phyloP scores from a whole-genome alignment of 2,888 invertebrate genomes.

The Axea sp. region DNA sequence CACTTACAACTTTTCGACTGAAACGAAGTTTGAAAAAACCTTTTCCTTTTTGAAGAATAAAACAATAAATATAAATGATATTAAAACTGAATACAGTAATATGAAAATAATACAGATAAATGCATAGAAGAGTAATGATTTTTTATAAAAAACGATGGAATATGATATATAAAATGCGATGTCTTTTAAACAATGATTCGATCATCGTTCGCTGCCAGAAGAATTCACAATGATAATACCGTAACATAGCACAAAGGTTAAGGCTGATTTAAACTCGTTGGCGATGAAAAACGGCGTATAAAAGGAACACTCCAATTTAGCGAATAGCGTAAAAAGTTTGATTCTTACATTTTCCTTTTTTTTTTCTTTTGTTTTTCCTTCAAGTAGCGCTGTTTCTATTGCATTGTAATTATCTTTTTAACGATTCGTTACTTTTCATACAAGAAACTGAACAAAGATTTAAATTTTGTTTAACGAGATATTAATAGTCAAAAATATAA shows the following conservation, averaged over 20 bases:
- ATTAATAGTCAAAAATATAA: conserved; percentile 9
- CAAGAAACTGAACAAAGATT: conserved; percentile 6
- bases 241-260: conserved; percentile 29
- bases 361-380: too few species aligned
- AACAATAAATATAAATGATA: too few species aligned
- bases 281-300: conserved; percentile 10
- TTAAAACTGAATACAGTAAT: too few species aligned
- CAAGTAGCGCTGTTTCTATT: conserved; percentile 9
- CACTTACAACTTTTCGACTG: too few species aligned
- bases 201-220: conserved; percentile 26
- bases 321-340: conserved; percentile 53
- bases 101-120: too few species aligned
- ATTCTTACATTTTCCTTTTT: conserved; percentile 38
- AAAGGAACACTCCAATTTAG: conserved; percentile 41
- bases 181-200: too few species aligned
- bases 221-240: conserved; percentile 36
- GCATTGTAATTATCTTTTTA: background rate
- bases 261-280: conserved; percentile 21
- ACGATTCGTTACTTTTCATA: conserved; percentile 20
- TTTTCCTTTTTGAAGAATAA: too few species aligned
- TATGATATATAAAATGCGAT: too few species aligned
- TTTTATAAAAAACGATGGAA: too few species aligned
- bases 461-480: too few species aligned
- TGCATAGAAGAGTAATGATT: too few species aligned
- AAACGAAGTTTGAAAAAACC: too few species aligned